Base-by-base conservation (phyloP, 2,888 invertebrate genomes). In the Polylopha cassiicola region DNA sequence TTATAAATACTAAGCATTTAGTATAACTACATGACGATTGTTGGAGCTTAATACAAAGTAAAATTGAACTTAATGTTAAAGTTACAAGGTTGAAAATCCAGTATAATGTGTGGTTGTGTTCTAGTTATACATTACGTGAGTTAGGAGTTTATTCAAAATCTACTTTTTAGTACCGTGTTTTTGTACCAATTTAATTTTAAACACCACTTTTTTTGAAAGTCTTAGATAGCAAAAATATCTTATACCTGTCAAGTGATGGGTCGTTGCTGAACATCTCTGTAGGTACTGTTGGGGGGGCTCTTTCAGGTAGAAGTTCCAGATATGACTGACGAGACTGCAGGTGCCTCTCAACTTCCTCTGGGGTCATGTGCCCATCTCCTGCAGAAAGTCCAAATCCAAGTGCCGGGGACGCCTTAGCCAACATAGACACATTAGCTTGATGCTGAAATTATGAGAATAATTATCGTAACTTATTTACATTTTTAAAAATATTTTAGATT, bases 251-350 rank as follows among this genome's bases (percentile, higher is more conserved):
- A 29, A 94, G 79, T 1, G 95, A 95, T 34, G 95, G 95, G 61
- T 97, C 96, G 75, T 96, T 96, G 75, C 95, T 96, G 65, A 97
- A 97, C 92, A 97, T 95, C 79, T 97, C 96, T 22, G 92, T 94
- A 3, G 97, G 97, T 15, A 97, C 94, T 6, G 95, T 95, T 1
- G 95, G 92, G 0, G 95, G 95, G 16, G 95, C 94, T 53, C 94
- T 89, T 69, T 95, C 95, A 1, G 94, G 93, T 48, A 94, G 87
- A 47, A 95, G 80, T 72, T 95, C 93, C 78, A 93, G 80, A 65
- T 93, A 91, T 13, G 91, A 91, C 57, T 94, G 94, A 8, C 93
- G 87, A 7, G 95, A 93, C 69, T 96, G 95, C 46, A 97, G 80
- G 68, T 97, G 96, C 21, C 95, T 88, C 69, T 96, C 95, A 4